Conservation (phyloP, 2,888 invertebrate species). For the Bibio marci region DNA sequence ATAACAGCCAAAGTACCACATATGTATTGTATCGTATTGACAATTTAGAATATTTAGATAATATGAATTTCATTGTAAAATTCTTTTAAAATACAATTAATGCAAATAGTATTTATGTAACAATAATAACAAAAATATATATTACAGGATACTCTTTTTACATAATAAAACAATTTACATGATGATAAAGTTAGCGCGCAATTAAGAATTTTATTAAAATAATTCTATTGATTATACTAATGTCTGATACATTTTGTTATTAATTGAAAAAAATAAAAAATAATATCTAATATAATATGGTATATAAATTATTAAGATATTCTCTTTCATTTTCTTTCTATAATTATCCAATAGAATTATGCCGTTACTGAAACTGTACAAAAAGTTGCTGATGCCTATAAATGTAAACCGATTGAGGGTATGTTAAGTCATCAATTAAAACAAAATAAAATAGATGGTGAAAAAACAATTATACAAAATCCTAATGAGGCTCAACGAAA, state of each 20-base stretch:
- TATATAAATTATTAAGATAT: no score
- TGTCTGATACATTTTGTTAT: conserved; percentile 1
- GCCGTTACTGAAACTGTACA: conserved; percentile 82
- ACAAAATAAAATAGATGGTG: conserved; percentile 93
- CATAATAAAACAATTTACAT: no score
- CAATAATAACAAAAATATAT: no score
- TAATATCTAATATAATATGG: no score
- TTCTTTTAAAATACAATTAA: no score
- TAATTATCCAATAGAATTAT: conserved; percentile 48
- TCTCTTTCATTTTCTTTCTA: conserved; percentile 2
- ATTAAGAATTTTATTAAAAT: not conserved
- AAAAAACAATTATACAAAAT: conserved; percentile 94
- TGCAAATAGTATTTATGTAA: no score
- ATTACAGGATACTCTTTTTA: no score
- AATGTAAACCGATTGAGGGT: conserved; percentile 96
- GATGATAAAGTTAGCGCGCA: conserved; percentile 2
- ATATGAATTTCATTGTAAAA: no score
- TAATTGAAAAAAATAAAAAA: no score
- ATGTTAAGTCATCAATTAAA: conserved; percentile 91
- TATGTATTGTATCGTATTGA: no score
- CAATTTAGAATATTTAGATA: no score
- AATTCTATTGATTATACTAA: not conserved
- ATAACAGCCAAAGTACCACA: no score
- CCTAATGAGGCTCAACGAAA: conserved; percentile 93
- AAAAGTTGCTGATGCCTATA: conserved; percentile 80